phyloP scores from a whole-genome alignment of 2,888 invertebrate genomes.

The Sturmia bella region DNA sequence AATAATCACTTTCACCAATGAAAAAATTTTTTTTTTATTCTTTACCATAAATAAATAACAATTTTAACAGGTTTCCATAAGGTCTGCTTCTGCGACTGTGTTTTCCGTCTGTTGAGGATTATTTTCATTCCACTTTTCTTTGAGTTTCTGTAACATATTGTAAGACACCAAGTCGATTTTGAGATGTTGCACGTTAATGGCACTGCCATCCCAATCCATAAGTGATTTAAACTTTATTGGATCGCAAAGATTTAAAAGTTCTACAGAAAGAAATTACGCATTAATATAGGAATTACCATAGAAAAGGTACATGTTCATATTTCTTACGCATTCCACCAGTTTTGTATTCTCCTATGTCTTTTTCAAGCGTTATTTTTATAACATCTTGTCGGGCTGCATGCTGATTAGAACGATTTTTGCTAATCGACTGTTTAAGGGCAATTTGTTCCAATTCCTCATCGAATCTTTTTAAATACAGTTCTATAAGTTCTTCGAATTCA shows the following conservation, averaged over 20 bases:
- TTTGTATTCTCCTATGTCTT: slow-evolving; percentile 88
- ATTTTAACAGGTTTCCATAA: slow-evolving; percentile 72
- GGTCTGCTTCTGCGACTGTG: slow-evolving; percentile 17
- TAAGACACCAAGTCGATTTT: slow-evolving; percentile 80
- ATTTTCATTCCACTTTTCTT: slow-evolving; percentile 64
- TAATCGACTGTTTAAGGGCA: slow-evolving; percentile 88
- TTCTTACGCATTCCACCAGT: slow-evolving; percentile 88
- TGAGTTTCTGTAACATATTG: slow-evolving; percentile 76
- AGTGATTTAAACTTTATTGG: slow-evolving; percentile 77
- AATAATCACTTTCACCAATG: slow-evolving; percentile 44
- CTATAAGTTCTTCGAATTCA: slow-evolving; percentile 83
- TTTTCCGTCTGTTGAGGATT: background rate
- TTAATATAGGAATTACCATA: slow-evolving; percentile 11
- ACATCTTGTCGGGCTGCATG: slow-evolving; percentile 91
- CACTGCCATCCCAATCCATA: slow-evolving; percentile 81
- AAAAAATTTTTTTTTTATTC: slow-evolving; percentile 24
- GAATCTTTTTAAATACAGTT: slow-evolving; percentile 85
- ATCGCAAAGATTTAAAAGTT: slow-evolving; percentile 79
- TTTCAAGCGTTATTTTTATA: slow-evolving; percentile 88
- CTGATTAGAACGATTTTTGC: slow-evolving; percentile 86
- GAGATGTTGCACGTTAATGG: slow-evolving; percentile 81
- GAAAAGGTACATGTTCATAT: slow-evolving; percentile 27
- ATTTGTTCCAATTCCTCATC: slow-evolving; percentile 91
- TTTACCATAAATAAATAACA: slow-evolving; percentile 1
- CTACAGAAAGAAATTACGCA: slow-evolving; percentile 67